Percentiles rank a stretch among this genome's conserved stretches.
Evolutionary conservation across 2,888 invertebrate species (phyloP).

Genomic region (Spisula subtruncata): DNA sequence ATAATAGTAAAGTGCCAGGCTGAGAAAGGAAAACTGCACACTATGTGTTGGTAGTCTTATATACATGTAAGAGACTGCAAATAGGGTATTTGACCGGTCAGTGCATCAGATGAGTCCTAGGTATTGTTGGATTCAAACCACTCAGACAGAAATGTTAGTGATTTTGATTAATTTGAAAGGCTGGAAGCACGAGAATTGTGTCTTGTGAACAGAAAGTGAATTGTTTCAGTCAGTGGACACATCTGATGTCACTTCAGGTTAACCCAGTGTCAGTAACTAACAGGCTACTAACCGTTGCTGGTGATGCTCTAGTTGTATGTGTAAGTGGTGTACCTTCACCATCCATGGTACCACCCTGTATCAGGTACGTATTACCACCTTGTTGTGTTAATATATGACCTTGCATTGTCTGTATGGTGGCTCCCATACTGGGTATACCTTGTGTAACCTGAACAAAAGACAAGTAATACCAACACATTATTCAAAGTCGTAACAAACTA

Average conservation of each 20-base stretch:
- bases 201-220: background rate
- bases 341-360: constrained; percentile 90
- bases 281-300: constrained; percentile 94
- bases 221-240: background rate
- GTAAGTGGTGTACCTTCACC: constrained; percentile 90
- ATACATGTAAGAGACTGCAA: constrained; percentile 34
- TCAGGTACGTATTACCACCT: constrained; percentile 90
- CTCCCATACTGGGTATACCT: constrained; percentile 73
- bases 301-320: constrained; percentile 94
- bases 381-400: constrained; percentile 87
- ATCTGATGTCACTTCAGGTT: background rate
- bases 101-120: background rate
- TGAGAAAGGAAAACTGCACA: constrained; percentile 44
- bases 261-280: constrained; percentile 80
- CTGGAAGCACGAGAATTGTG: background rate
- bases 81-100: background rate
- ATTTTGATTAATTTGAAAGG: background rate
- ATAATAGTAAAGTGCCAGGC: constrained; percentile 38
- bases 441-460: constrained; percentile 1
- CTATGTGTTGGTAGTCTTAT: constrained; percentile 39
- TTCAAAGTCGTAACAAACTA: background rate
- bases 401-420: constrained; percentile 83
- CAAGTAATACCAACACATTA: background rate
- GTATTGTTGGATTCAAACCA: background rate
- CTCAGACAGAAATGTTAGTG: background rate